Conservation (phyloP, 53 echinoderm and acorn worm species). For the Zoroaster sp. region DNA sequence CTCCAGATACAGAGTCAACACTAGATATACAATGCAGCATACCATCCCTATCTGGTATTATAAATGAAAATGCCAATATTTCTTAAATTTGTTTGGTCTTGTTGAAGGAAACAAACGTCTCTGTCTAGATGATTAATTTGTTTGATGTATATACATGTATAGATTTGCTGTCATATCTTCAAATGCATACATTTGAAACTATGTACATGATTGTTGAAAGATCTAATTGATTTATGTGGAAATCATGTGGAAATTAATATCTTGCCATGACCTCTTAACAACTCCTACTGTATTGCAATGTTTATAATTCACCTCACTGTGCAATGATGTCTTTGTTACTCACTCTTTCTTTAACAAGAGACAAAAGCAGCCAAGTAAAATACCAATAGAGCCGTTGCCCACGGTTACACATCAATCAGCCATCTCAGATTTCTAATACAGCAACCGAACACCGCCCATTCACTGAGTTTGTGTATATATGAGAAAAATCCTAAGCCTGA, state of each 20-base stretch:
- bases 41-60: no score
- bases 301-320: not conserved
- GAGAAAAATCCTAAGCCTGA: slow-evolving; percentile 4
- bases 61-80: no score
- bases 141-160: no score
- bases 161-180: no score
- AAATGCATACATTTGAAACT: no score
- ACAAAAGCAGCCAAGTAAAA: slow-evolving; percentile 14
- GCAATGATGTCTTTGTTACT: slow-evolving; percentile 6
- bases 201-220: not conserved
- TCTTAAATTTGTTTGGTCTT: no score
- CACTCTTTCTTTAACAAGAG: not conserved
- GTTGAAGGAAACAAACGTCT: no score
- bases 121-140: no score
- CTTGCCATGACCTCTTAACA: not conserved
- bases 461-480: slow-evolving; percentile 15
- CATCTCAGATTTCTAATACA: slow-evolving; percentile 43
- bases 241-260: not conserved
- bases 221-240: not conserved
- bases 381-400: slow-evolving; percentile 25
- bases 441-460: slow-evolving; percentile 39
- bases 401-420: slow-evolving; percentile 46
- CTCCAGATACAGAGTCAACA: no score
- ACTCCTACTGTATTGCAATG: not conserved
- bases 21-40: no score